Percentiles rank a stretch among this genome's conserved stretches.
These are phyloP conservation scores for Cariama cristata DNA, from an alignment of 2,113 vertebrate genomes.

Conservation along the genomic window DNA sequence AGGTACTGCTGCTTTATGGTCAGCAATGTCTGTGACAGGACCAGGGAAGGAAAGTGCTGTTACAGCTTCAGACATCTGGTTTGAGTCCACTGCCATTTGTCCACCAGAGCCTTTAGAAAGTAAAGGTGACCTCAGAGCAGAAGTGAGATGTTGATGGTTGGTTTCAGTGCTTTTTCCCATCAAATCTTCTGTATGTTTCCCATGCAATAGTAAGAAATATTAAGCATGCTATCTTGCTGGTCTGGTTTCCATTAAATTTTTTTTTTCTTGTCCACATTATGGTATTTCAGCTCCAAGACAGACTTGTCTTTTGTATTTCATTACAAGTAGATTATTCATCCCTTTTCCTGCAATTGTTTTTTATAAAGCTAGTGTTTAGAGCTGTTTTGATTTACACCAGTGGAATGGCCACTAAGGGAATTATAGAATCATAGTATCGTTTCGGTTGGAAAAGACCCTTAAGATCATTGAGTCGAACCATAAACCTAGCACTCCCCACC, in stretches of 20 bases:
- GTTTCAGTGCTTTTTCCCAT: not conserved
- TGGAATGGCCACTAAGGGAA: conserved; percentile 15
- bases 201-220: not conserved
- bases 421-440: not conserved
- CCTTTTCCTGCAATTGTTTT: conserved; percentile 10
- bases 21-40: not conserved
- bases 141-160: not conserved
- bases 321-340: conserved; percentile 10
- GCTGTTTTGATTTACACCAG: conserved; percentile 17
- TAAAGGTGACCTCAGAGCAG: not conserved
- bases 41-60: not conserved
- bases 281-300: conserved; percentile 6
- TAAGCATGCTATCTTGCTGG: not conserved
- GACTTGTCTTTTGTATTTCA: not conserved
- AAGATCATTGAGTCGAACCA: accelerated
- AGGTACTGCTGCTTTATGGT: not conserved
- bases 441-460: not conserved
- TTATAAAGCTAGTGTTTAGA: conserved; percentile 17
- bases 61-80: not conserved
- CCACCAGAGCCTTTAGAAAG: not conserved
- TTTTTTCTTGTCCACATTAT: not conserved
- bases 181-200: not conserved
- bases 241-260: not conserved
- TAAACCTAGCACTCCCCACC: not conserved
- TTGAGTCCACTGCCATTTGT: not conserved